These are phyloP conservation scores for Penaeus japonicus DNA, from an alignment of 1,140 invertebrate species.

Conservation along the genomic window DNA sequence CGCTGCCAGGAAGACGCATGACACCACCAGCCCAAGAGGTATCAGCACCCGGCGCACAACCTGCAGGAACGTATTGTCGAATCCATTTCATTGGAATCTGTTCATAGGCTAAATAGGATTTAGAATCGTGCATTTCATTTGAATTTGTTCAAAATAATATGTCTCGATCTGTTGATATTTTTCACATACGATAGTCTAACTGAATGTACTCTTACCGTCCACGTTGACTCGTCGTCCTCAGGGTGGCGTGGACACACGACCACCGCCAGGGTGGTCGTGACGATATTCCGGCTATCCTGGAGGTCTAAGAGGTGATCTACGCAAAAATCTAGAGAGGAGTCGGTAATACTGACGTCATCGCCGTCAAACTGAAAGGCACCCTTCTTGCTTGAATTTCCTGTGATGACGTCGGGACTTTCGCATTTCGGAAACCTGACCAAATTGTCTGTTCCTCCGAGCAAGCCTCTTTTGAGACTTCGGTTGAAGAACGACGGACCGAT, in stretches of 20 bases:
- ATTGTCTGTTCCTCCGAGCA: neutral
- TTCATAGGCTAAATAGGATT: too few relatives aligned
- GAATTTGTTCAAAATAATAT: neutral
- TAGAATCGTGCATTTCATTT: too few relatives aligned
- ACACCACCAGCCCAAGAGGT: conserved; percentile 38
- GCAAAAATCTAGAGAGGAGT: neutral
- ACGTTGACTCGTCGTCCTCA: neutral
- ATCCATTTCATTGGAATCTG: too few relatives aligned
- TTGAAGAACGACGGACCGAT: neutral
- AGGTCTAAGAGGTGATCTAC: neutral
- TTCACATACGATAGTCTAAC: neutral
- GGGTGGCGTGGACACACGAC: neutral
- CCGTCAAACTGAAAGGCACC: neutral
- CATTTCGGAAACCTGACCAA: neutral
- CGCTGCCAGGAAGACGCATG: conserved; percentile 43
- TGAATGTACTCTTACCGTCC: neutral
- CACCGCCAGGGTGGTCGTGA: neutral
- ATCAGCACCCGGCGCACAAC: conserved; percentile 30
- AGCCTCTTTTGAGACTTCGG: neutral
- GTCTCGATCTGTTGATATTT: neutral
- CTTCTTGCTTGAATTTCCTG: neutral
- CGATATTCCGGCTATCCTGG: neutral
- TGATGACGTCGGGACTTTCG: neutral
- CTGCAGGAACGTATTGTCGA: neutral
- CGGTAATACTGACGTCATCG: neutral